Base-by-base conservation (phyloP, 2,888 invertebrate species). In the Halictus quadricinctus region DNA sequence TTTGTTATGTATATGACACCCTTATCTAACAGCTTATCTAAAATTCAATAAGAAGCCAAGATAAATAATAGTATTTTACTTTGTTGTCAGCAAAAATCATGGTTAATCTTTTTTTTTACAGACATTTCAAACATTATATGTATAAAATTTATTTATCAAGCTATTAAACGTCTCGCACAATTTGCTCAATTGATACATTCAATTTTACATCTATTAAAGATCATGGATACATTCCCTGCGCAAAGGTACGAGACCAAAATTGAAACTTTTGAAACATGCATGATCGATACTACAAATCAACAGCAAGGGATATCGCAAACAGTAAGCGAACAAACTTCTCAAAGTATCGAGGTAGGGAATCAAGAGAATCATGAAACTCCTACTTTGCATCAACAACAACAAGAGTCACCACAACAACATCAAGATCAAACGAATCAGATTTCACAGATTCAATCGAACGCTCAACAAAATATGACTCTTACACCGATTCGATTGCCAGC, bases 401-500 rank as follows among this genome's bases (percentile, higher is more conserved):
- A 86, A 73, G 86, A 88, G 54, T 87, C 89, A 7, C 76, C 18
- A 83, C 80, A 88, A 74, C 86, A 87, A 48, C 88, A 88, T 50
- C 78, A 85, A 15, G 88, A 90, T 75, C 90, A 91, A 64, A 73
- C 90, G 3, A 91, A 90, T 86, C 93, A 92, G 70, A 87, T 90
- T 21, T 79, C 90, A 10, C 90, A 91, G 6, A 87, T 92, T n/a
- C 93, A 93, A 50, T 88, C 91, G 2, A 93, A 92, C 72, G 77
- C 87, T 43, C 93, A 93, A 76, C 92, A 91, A 58, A 94, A 91
- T 76, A 89, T 93, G 86, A 92, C 93, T 2, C 90, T 94, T n/a
- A 94, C 94, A 70, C 93, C 94, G 13, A 91, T 94, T 70, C 89
- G 94, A 87, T 89, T 94, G 74, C 94, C 95, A 43, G 94, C 94